Percentiles rank a stretch among this genome's conserved stretches.
phyloP scores from a whole-genome alignment of 2,888 invertebrate genomes.

The Spilosoma lubricipeda region DNA sequence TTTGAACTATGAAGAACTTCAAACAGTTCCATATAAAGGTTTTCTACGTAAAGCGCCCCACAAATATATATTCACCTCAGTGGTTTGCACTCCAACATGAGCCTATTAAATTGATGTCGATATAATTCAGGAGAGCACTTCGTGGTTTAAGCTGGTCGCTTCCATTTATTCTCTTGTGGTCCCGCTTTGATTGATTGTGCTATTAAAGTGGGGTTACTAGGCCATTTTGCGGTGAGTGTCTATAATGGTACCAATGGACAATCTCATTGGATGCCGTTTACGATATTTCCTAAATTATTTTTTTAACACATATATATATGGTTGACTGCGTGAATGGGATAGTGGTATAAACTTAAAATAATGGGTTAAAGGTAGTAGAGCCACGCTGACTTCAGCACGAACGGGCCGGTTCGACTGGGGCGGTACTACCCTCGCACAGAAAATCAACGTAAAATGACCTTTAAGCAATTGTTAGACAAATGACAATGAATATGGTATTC shows the following conservation, averaged over 20 bases:
- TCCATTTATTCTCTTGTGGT: slow-evolving; percentile 3
- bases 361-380: no score
- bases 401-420: no score
- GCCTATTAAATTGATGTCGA: neutral
- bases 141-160: neutral
- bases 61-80: neutral
- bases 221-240: neutral
- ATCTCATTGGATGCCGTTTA: neutral
- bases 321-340: no score
- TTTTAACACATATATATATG: no score
- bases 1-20: neutral
- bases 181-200: slow-evolving; percentile 1
- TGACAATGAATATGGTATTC: no score
- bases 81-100: slow-evolving; percentile 2
- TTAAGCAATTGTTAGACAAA: no score
- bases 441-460: no score
- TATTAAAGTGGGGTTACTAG: neutral
- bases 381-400: no score
- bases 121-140: slow-evolving; percentile 4
- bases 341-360: no score
- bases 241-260: neutral
- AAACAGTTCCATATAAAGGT: neutral
- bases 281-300: neutral
- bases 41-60: neutral
- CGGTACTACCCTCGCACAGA: no score